phyloP scores from a whole-genome alignment of 2,113 vertebrate species.

The Typhlomys cinereus region DNA sequence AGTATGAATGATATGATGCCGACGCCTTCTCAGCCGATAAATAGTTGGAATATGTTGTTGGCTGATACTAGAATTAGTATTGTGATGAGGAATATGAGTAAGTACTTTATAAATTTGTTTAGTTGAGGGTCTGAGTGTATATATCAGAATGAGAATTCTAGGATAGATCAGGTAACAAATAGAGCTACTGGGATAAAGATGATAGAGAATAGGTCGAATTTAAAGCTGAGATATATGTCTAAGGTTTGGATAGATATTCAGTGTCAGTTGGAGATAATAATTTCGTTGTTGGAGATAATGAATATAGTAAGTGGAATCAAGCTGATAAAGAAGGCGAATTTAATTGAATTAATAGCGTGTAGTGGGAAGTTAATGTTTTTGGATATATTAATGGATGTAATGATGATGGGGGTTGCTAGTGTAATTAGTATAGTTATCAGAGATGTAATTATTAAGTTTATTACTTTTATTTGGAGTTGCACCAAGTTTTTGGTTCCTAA shows the following conservation, averaged over 20 bases:
- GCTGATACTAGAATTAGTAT: neutral
- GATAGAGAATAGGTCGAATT: neutral
- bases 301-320: accelerated
- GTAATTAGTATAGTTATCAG: neutral
- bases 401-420: neutral
- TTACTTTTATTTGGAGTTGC: neutral
- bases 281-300: accelerated
- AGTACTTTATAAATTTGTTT: neutral
- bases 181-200: neutral
- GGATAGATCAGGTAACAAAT: neutral
- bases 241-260: neutral
- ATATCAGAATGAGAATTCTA: neutral
- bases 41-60: no score
- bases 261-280: neutral
- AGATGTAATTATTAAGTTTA: neutral
- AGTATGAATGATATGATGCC: neutral
- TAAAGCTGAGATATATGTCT: neutral
- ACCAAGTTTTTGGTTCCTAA: slow-evolving; percentile 5
- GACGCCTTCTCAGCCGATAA: neutral
- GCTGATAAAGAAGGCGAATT: neutral
- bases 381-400: neutral
- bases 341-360: neutral
- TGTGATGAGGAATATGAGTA: neutral
- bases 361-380: accelerated
- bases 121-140: neutral